These are phyloP conservation scores for Sminthurinus aureus DNA, from an alignment of 2,888 invertebrate species.

Conservation along the genomic window DNA sequence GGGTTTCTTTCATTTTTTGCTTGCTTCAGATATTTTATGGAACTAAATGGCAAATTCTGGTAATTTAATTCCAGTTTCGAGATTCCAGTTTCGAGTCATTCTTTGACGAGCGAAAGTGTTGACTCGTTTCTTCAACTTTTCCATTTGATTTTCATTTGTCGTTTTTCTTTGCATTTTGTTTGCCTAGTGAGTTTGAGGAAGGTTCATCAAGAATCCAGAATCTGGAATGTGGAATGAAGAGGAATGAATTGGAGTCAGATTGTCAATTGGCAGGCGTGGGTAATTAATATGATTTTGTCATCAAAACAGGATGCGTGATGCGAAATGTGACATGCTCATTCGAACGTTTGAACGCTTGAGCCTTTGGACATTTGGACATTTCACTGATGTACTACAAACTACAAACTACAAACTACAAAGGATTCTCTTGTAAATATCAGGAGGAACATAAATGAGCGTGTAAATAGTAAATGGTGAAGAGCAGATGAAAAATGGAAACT, in stretches of 20 bases:
- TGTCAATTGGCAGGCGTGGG: slow-evolving; percentile 37
- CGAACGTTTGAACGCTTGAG: too few species aligned
- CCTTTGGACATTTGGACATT: too few species aligned
- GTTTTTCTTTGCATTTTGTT: background rate
- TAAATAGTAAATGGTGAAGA: too few species aligned
- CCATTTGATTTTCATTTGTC: background rate
- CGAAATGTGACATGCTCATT: slow-evolving; percentile 30
- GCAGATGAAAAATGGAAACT: too few species aligned
- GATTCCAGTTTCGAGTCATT: background rate
- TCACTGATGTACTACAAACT: too few species aligned
- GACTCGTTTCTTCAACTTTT: background rate
- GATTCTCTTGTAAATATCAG: too few species aligned
- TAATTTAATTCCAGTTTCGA: background rate
- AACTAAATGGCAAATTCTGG: too few species aligned
- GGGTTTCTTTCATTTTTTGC: too few species aligned
- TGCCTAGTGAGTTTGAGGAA: background rate
- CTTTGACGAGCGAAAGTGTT: background rate
- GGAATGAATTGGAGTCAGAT: slow-evolving; percentile 16
- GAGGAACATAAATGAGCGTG: too few species aligned
- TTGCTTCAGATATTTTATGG: too few species aligned
- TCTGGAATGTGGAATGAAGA: background rate
- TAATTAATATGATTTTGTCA: slow-evolving; percentile 44
- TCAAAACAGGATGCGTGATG: slow-evolving; percentile 36
- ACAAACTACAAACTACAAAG: too few species aligned
- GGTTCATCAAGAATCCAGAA: background rate